phyloP scores from a whole-genome alignment of 2,113 vertebrate species.

The Python bivittatus region DNA sequence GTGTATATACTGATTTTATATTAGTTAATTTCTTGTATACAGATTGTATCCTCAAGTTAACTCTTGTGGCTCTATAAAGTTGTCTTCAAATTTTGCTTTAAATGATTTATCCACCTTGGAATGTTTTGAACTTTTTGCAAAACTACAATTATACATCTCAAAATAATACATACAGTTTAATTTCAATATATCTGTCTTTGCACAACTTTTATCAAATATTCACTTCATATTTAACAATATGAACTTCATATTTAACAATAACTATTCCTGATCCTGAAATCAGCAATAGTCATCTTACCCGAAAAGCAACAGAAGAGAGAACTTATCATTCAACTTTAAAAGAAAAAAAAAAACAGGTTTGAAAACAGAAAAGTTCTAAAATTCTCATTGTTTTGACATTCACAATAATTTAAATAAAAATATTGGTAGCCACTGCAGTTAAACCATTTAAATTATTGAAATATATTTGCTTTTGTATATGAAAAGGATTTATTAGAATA shows the following conservation, averaged over 20 bases:
- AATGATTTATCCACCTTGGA: neutral
- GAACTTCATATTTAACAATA: neutral
- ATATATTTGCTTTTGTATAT: constrained; percentile 7
- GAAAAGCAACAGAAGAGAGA: neutral
- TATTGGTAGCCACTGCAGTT: constrained; percentile 10
- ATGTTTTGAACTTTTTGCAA: neutral
- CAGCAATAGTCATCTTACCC: neutral
- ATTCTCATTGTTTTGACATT: constrained; percentile 5
- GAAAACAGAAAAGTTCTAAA: constrained; percentile 8
- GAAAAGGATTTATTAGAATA: constrained; percentile 20
- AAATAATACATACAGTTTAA: neutral
- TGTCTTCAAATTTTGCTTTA: neutral
- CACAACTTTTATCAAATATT: neutral
- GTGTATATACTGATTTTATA: neutral
- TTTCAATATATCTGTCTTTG: neutral
- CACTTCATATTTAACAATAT: neutral
- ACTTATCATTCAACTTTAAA: neutral
- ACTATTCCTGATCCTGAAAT: constrained; percentile 3
- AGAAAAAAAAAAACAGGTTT: neutral
- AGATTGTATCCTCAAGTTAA: too few species aligned
- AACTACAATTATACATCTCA: neutral
- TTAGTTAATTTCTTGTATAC: neutral
- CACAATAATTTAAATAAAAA: constrained; percentile 21
- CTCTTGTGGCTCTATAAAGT: neutral
- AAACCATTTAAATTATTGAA: constrained; percentile 15